Base-by-base conservation (phyloP, 2,888 invertebrate genomes). In the Sesia bembeciformis region DNA sequence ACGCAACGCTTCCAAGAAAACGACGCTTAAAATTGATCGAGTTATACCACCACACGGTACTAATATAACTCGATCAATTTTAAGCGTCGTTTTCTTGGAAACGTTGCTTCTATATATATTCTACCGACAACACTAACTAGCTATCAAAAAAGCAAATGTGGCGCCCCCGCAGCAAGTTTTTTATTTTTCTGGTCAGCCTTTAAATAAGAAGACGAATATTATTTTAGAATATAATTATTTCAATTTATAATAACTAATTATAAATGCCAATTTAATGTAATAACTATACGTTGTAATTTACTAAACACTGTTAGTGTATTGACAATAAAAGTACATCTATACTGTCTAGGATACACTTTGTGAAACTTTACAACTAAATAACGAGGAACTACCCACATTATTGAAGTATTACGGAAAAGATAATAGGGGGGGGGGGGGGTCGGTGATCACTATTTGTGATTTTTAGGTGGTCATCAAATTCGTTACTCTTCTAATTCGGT, bases 171-270 rank as follows among this genome's bases (percentile, higher is more conserved):
- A 23, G 23, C 23, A 23, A 23, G 23, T 23, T 23, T 23, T 23
- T 23, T 23, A 23, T 23, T 23, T 23, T 23, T 23, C 23, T 23
- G 23, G 23, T 23, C 23, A 23, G 23, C 23, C 23, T 46, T 60
- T 55, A 85, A 88, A 89, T 88, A 76, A 88, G 62, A 88, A 87
- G 72, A 74, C 83, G 69, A 72, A 78, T 84, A 64, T 81, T 87
- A 87, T 88, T 89, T 89, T 87, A 87, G 88, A 89, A 89, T 89
- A 88, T 89, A 88, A 89, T 88, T 88, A 88, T 86, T 85, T 88
- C 82, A 88, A 88, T 89, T 87, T 76, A 84, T 87, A 87, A 83
- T 88, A 86, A 86, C 88, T 89, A 88, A 87, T 88, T 89, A 89
- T 88, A 86, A 84, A 88, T 85, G 88, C 85, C 85, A 81, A 81